Conservation (phyloP, 1,140 invertebrate genomes). For the Zelostemma sp. region DNA sequence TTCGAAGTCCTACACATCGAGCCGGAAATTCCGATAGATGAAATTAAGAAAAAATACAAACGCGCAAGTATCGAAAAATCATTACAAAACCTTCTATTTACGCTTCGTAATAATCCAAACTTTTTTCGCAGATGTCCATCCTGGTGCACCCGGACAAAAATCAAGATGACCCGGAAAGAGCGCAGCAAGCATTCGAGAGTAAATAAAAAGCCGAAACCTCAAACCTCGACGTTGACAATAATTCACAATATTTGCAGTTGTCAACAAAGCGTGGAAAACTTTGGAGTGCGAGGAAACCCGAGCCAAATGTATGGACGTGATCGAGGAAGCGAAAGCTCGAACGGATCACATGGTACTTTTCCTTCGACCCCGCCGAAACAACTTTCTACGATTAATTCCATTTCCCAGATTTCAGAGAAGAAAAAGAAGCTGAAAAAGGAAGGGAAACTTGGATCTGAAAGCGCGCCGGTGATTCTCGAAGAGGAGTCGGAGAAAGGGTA, state of each 20-base stretch:
- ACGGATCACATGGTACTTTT: constrained; percentile 95
- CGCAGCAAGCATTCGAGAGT: constrained; percentile 94
- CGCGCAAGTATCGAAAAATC: too few relatives aligned
- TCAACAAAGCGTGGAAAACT: constrained; percentile 97
- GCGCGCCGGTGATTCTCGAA: constrained; percentile 74
- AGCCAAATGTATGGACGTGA: constrained; percentile 95
- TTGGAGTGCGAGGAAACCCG: constrained; percentile 95
- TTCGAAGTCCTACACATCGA: constrained; percentile 97
- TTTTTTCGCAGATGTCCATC: constrained; percentile 86
- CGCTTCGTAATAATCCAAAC: too few relatives aligned
- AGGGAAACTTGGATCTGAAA: constrained; percentile 77
- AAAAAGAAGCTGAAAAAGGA: constrained; percentile 96
- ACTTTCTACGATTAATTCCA: constrained; percentile 16
- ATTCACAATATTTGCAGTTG: constrained; percentile 76
- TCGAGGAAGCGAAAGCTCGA: constrained; percentile 95
- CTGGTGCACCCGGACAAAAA: constrained; percentile 99
- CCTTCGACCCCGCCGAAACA: constrained; percentile 10
- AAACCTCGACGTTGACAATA: too few relatives aligned
- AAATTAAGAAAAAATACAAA: constrained; percentile 97
- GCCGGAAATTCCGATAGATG: constrained; percentile 87
- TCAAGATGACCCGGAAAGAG: constrained; percentile 93
- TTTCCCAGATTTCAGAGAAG: constrained; percentile 89
- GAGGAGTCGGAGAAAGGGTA: constrained; percentile 96
- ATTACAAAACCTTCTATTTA: too few relatives aligned
- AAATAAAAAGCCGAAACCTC: too few relatives aligned